Conservation (phyloP, 2,113 vertebrate species). For the Pithys albifrons region DNA sequence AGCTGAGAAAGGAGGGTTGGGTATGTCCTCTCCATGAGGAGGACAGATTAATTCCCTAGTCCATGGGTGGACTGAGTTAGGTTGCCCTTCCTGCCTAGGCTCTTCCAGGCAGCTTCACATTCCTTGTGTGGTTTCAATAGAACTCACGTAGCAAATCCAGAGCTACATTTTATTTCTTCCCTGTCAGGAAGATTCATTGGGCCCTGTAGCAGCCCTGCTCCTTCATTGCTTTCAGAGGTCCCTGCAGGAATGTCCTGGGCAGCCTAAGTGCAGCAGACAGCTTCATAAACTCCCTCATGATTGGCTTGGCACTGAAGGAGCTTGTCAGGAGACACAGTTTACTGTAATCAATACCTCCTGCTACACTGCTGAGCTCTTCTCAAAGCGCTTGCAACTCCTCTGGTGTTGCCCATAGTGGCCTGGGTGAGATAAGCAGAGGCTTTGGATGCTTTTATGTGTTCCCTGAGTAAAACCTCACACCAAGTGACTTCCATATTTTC, state of each 20-base stretch:
- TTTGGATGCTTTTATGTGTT: background rate
- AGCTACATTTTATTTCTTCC: background rate
- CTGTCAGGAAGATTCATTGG: background rate
- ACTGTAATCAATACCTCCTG: background rate
- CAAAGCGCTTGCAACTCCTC: background rate
- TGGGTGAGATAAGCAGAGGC: background rate
- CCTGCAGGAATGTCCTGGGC: background rate
- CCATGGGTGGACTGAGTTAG: background rate
- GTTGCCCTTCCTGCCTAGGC: background rate
- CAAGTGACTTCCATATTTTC: background rate
- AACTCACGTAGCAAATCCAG: background rate
- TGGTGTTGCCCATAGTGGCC: background rate
- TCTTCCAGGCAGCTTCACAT: background rate
- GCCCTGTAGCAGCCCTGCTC: background rate
- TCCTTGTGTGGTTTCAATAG: background rate
- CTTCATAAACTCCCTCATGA: conserved; percentile 24
- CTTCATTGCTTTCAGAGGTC: background rate
- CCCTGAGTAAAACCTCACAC: background rate
- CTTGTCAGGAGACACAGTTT: background rate
- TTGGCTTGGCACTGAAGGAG: background rate
- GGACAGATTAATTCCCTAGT: background rate
- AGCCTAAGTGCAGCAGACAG: background rate
- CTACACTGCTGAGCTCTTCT: background rate
- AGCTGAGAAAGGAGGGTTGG: background rate
- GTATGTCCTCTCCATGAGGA: background rate